Percentiles rank a stretch among this genome's conserved stretches.
These are phyloP conservation scores for Pogonocherus hispidulus DNA, from an alignment of 2,888 invertebrate genomes.

Conservation along the genomic window DNA sequence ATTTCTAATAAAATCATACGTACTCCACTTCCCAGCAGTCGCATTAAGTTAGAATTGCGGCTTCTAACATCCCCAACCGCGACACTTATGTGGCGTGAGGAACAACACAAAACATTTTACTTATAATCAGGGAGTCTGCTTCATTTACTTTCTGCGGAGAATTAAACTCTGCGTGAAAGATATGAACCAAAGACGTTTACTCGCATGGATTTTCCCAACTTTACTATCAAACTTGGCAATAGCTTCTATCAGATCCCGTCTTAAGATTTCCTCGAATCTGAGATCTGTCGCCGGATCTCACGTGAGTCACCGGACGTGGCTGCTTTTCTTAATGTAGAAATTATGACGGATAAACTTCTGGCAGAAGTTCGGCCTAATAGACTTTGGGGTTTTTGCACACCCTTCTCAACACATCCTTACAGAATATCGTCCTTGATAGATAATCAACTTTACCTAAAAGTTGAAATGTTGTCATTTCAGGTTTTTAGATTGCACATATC, in stretches of 20 bases:
- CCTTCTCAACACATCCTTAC: neutral
- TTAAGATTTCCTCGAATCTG: constrained; percentile 41
- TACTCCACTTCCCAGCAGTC: constrained; percentile 10
- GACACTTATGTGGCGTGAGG: constrained; percentile 19
- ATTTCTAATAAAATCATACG: constrained; percentile 4
- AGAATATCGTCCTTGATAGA: neutral
- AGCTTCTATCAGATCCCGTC: constrained; percentile 56
- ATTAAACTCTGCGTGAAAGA: constrained; percentile 67
- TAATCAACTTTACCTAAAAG: neutral
- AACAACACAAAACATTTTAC: constrained; percentile 27
- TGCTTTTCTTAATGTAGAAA: constrained; percentile 56
- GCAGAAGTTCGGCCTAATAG: neutral
- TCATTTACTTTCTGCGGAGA: constrained; percentile 62
- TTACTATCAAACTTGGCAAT: constrained; percentile 61
- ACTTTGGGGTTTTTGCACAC: neutral
- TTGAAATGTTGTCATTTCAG: too few species aligned
- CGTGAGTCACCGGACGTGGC: constrained; percentile 48
- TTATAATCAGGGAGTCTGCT: constrained; percentile 58
- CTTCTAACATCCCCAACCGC: constrained; percentile 4
- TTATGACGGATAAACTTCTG: constrained; percentile 46
- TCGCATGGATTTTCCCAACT: constrained; percentile 66
- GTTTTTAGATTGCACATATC: too few species aligned
- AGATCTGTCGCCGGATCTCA: constrained; percentile 45
- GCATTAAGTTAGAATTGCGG: constrained; percentile 20
- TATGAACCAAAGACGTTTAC: constrained; percentile 66